Evolutionary conservation across 1,140 invertebrate species (phyloP).

Genomic region (Drosophila parvula): DNA sequence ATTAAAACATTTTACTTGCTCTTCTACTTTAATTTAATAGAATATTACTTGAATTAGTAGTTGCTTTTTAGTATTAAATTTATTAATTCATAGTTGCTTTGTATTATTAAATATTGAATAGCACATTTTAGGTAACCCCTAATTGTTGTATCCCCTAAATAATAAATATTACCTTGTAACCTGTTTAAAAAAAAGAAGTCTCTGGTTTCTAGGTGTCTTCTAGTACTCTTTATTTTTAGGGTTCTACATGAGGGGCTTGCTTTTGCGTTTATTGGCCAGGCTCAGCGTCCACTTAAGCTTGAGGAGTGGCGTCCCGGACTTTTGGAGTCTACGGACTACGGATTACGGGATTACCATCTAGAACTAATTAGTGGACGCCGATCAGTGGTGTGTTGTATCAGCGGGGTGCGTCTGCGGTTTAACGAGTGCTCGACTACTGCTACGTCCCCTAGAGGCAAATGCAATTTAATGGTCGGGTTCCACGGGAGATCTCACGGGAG

Average conservation of each 20-base stretch:
- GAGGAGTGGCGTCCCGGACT: constrained; percentile 17
- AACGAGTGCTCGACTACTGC: constrained; percentile 54
- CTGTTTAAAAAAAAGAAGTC: neutral
- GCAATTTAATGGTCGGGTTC: constrained; percentile 56
- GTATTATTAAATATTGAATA: constrained; percentile 19
- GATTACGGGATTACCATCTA: constrained; percentile 34
- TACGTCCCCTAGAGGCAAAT: constrained; percentile 62
- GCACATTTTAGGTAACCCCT: neutral
- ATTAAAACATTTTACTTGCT: neutral
- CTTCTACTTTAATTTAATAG: neutral
- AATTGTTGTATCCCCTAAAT: constrained; percentile 3
- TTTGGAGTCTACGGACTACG: neutral
- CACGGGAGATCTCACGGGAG: neutral
- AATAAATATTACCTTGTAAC: constrained; percentile 19
- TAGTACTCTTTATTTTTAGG: constrained; percentile 42
- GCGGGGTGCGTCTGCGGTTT: constrained; percentile 43
- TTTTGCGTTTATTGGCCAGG: constrained; percentile 45
- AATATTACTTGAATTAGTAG: neutral
- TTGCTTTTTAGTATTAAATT: constrained; percentile 35
- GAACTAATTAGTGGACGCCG: constrained; percentile 39
- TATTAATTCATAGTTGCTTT: constrained; percentile 33
- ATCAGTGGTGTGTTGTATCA: constrained; percentile 19
- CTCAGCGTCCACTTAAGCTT: constrained; percentile 56
- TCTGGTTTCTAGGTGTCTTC: constrained; percentile 22
- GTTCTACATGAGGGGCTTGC: constrained; percentile 25